These are phyloP conservation scores for Ophion ellenae DNA, from an alignment of 2,888 invertebrate species.

Conservation along the genomic window DNA sequence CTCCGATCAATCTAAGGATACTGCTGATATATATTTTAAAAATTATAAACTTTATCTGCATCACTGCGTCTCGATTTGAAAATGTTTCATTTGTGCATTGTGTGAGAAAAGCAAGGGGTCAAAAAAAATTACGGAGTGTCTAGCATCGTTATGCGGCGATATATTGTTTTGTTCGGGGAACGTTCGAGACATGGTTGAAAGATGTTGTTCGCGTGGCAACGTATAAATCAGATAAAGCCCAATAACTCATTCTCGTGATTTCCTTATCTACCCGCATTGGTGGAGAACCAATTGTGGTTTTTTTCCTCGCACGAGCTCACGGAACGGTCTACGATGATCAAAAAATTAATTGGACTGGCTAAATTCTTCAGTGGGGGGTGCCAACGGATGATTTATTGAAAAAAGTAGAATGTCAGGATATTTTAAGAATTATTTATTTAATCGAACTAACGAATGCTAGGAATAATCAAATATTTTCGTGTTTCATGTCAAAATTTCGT, in stretches of 20 bases:
- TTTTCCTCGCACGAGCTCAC: not conserved
- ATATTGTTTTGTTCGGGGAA: not conserved
- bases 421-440: not conserved
- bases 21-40: not conserved
- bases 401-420: not conserved
- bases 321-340: not conserved
- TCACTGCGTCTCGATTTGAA: not conserved
- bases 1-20: not conserved
- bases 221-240: conserved; percentile 18
- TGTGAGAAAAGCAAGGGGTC: not conserved
- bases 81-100: not conserved
- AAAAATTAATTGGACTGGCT: not conserved
- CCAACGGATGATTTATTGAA: not conserved
- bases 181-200: not conserved
- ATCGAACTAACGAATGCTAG: not conserved
- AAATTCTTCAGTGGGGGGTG: not conserved
- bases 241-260: not conserved
- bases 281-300: not conserved
- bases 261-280: not conserved
- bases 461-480: not conserved
- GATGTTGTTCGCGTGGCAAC: not conserved
- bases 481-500: not conserved
- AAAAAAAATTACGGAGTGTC: not conserved
- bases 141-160: not conserved
- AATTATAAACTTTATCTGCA: not conserved